Percentiles rank a stretch among this genome's conserved stretches.
phyloP scores from a whole-genome alignment of 2,797 vertebrate genomes.

The Mareca penelope region DNA sequence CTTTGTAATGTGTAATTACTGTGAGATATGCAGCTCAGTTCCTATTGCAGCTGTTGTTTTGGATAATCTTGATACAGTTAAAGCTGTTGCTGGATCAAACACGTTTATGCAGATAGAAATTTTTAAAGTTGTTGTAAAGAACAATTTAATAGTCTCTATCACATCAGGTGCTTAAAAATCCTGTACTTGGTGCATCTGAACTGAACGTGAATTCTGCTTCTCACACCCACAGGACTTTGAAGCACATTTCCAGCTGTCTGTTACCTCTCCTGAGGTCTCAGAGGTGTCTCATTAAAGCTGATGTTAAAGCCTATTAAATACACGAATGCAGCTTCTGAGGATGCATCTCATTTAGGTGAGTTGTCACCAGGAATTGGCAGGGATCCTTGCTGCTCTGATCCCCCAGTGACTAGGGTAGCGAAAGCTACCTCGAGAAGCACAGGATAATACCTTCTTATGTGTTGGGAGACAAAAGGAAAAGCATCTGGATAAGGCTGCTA shows the following conservation, averaged over 20 bases:
- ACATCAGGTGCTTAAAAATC: constrained; percentile 14
- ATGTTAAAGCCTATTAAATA: constrained; percentile 42
- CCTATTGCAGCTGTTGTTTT: constrained; percentile 31
- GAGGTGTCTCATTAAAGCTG: constrained; percentile 50
- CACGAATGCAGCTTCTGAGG: constrained; percentile 3
- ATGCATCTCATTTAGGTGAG: constrained; percentile 46
- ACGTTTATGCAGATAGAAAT: constrained; percentile 8
- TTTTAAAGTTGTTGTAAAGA: constrained; percentile 34
- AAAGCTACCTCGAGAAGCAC: neutral
- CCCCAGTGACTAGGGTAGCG: neutral
- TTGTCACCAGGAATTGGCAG: neutral
- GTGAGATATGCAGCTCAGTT: neutral
- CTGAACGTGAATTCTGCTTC: constrained; percentile 20
- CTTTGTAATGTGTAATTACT: constrained; percentile 51
- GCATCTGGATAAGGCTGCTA: neutral
- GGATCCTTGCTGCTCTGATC: neutral
- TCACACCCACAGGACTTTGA: constrained; percentile 23
- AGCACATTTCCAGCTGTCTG: constrained; percentile 28
- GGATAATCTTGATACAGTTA: constrained; percentile 28
- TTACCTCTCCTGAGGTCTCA: constrained; percentile 34
- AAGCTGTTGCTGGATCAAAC: constrained; percentile 14
- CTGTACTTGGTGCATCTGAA: neutral
- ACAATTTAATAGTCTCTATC: constrained; percentile 5
- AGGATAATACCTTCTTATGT: neutral
- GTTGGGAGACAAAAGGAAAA: neutral